Evolutionary conservation across 2,888 invertebrate species (phyloP).

Genomic region (Toxonevra muliebris): DNA sequence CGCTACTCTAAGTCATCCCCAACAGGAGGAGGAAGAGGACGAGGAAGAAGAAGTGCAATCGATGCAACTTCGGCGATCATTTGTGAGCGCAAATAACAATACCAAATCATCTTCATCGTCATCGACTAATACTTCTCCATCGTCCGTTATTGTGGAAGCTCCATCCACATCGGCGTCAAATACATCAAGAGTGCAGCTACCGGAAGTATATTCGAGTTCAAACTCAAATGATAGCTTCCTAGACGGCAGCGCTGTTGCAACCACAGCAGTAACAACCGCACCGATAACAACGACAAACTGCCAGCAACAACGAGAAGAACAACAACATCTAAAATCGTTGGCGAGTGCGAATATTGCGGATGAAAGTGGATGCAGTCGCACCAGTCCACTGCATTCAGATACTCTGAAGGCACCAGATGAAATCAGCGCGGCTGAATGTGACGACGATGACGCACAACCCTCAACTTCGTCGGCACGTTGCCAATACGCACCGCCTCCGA

Average conservation of each 20-base stretch:
- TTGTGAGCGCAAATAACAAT: constrained; percentile 2
- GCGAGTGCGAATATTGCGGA: constrained; percentile 24
- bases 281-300: constrained; percentile 38
- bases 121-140: constrained; percentile 8
- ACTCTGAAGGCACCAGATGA: constrained; percentile 26
- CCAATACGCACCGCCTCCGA: constrained; percentile 55
- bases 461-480: constrained; percentile 61
- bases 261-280: constrained; percentile 37
- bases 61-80: constrained; percentile 1
- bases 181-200: constrained; percentile 26
- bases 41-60: neutral
- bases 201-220: constrained; percentile 57
- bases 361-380: constrained; percentile 58
- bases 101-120: constrained; percentile 26
- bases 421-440: constrained; percentile 27
- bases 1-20: constrained; percentile 52
- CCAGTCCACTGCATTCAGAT: constrained; percentile 43
- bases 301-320: constrained; percentile 36
- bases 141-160: constrained; percentile 47
- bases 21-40: constrained; percentile 38
- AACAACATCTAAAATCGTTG: constrained; percentile 20
- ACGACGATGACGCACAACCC: constrained; percentile 53
- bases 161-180: constrained; percentile 34
- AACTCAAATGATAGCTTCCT: constrained; percentile 61
- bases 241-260: constrained; percentile 43